phyloP scores from a whole-genome alignment of 1,140 invertebrate species.

The Drosophila murphyi region DNA sequence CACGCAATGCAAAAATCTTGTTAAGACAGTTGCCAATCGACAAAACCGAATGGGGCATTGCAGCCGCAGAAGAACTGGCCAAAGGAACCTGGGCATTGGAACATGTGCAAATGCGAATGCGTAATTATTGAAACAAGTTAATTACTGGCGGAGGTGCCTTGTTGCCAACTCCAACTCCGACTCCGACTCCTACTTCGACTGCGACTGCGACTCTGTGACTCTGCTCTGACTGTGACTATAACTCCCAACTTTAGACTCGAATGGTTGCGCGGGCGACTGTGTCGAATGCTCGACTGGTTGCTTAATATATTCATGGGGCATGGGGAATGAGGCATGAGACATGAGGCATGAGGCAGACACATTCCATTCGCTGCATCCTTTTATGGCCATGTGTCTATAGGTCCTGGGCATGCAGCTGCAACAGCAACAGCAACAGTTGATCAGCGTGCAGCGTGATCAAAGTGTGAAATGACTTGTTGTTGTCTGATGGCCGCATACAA shows the following conservation, averaged over 20 bases:
- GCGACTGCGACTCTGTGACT: not conserved
- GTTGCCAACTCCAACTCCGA: constrained; percentile 10
- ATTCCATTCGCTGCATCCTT: constrained; percentile 72
- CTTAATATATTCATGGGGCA: constrained; percentile 70
- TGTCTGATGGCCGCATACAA: constrained; percentile 77
- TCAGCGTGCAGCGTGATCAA: constrained; percentile 69
- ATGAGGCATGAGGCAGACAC: constrained; percentile 31
- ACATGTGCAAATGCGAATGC: constrained; percentile 82
- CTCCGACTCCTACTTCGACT: constrained; percentile 38
- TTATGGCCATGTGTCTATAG: constrained; percentile 61
- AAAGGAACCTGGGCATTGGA: constrained; percentile 37
- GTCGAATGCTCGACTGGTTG: constrained; percentile 10
- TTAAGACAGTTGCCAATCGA: constrained; percentile 52
- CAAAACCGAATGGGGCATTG: constrained; percentile 39
- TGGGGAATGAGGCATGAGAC: constrained; percentile 4
- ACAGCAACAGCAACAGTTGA: constrained; percentile 39
- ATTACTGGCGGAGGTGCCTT: constrained; percentile 78
- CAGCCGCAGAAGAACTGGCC: not conserved
- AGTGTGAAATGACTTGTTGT: constrained; percentile 83
- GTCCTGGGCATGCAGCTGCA: constrained; percentile 33
- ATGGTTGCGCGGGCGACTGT: constrained; percentile 41
- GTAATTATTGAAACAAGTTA: constrained; percentile 83
- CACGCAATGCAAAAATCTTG: constrained; percentile 83
- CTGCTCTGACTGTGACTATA: too few species aligned
- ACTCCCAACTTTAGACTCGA: constrained; percentile 9